These are phyloP conservation scores for Anodontia alba DNA, from an alignment of 2,888 invertebrate species.

Conservation along the genomic window DNA sequence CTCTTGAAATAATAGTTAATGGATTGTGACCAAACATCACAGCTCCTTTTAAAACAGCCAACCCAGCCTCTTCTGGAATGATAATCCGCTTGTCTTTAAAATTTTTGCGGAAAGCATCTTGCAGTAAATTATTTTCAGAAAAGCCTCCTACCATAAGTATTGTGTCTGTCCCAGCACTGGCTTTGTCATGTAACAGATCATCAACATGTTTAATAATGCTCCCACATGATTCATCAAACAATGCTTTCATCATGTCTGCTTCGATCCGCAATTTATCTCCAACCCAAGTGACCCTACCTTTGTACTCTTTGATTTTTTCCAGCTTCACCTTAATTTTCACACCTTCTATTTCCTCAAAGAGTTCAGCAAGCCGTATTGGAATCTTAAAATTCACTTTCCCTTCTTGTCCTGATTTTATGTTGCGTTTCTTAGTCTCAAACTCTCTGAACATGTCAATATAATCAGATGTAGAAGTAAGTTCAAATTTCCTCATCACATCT, in stretches of 20 bases:
- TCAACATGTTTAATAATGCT: slow-evolving; percentile 57
- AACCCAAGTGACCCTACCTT: slow-evolving; percentile 42
- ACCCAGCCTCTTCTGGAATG: slow-evolving; percentile 65
- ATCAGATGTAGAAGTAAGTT: slow-evolving; percentile 35
- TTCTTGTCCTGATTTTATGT: slow-evolving; percentile 38
- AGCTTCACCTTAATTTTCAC: slow-evolving; percentile 45
- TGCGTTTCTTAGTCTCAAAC: slow-evolving; percentile 67
- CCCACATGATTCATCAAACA: slow-evolving; percentile 50
- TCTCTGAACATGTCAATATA: slow-evolving; percentile 59
- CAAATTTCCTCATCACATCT: slow-evolving; percentile 13
- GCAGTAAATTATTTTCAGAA: slow-evolving; percentile 62
- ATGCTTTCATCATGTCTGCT: slow-evolving; percentile 44
- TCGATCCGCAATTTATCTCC: slow-evolving; percentile 59
- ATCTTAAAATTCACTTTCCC: slow-evolving; percentile 56
- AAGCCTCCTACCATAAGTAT: slow-evolving; percentile 68
- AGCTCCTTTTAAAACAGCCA: slow-evolving; percentile 70
- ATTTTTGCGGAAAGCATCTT: slow-evolving; percentile 48
- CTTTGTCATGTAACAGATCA: slow-evolving; percentile 42
- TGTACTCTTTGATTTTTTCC: slow-evolving; percentile 27
- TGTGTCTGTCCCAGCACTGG: slow-evolving; percentile 48
- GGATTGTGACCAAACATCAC: slow-evolving; percentile 65
- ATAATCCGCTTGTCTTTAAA: slow-evolving; percentile 57
- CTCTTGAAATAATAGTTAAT: slow-evolving; percentile 52
- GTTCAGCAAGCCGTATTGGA: slow-evolving; percentile 34
- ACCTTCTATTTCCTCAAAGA: slow-evolving; percentile 35